Conservation (phyloP, 2,113 vertebrate genomes). For the Syngnathus typhle region DNA sequence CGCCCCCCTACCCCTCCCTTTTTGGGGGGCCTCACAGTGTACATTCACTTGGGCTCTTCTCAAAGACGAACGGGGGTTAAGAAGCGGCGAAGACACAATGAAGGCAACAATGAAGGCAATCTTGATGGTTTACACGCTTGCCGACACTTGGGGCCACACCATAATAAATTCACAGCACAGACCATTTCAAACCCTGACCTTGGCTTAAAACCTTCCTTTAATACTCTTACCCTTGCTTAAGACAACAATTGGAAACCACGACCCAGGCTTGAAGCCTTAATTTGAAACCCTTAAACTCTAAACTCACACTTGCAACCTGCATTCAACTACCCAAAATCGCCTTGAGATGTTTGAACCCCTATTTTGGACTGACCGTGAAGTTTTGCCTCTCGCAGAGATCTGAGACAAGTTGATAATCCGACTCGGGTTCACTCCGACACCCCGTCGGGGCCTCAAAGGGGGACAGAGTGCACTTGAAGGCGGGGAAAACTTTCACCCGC, state of each 20-base stretch:
- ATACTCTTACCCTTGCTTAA: too few species aligned
- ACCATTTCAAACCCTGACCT: neutral
- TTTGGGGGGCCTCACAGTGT: slow-evolving; percentile 67
- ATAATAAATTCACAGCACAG: neutral
- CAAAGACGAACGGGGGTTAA: slow-evolving; percentile 48
- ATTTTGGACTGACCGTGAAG: neutral
- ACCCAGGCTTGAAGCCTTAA: too few species aligned
- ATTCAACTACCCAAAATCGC: too few species aligned
- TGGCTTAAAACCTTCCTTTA: neutral
- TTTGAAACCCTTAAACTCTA: too few species aligned
- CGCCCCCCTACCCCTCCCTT: slow-evolving; percentile 27
- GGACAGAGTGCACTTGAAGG: slow-evolving; percentile 48
- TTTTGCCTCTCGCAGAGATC: neutral
- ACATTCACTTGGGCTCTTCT: slow-evolving; percentile 36
- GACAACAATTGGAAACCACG: too few species aligned
- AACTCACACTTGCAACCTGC: too few species aligned
- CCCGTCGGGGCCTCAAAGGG: slow-evolving; percentile 52
- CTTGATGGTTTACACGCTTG: slow-evolving; percentile 67
- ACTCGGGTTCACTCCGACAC: slow-evolving; percentile 43
- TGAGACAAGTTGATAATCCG: slow-evolving; percentile 35
- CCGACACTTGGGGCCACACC: slow-evolving; percentile 21
- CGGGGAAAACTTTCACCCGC: slow-evolving; percentile 4
- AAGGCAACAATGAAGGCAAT: slow-evolving; percentile 61
- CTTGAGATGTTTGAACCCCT: neutral
- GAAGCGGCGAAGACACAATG: slow-evolving; percentile 33